Base-by-base conservation (phyloP, 2,888 invertebrate species). In the Belgica antarctica region DNA sequence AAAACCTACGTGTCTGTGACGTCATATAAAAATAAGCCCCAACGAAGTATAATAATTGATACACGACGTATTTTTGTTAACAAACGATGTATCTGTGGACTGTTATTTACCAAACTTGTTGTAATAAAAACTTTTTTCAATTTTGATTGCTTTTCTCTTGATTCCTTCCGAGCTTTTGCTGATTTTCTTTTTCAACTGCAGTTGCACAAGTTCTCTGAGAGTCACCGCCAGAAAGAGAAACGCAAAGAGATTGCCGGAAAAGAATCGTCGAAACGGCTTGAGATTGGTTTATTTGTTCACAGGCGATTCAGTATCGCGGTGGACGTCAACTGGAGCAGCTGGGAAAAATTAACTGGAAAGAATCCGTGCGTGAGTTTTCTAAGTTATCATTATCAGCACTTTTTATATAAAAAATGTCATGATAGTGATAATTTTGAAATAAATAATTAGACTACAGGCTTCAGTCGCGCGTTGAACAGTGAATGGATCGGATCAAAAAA, bases 381-480 rank as follows among this genome's bases (percentile, higher is more conserved):
- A 52, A 31, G 22, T 59, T 59, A 52, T 19, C 57, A 22, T 68
- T 68, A 68, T 68, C 68, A 68, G 52, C 24, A 17, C 24, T 57
- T 68, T 68, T 57, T 68, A 68, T 52, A 68, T 25, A 57, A 57
- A 19, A 19, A 59, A 27, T 57, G 34, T 57, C 17, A 68, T 19
- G 31, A 68, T 31, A 68, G 24, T 57, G 68, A 68, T 47, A 66
- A 68, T 17, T 31, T 66, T 25, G 52, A 47, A 66, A 27, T 27
- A n/a, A 62, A 65, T 22, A 57, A 68, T 68, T 68, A 57, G 47
- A 36, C 47, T 66, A 22, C 22, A 59, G 25, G 59, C 27, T 59
- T 59, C 25, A 59, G 59, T 59, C 27, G 27, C 59, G 27, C 25
- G 4, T 59, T 12, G 59, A 10, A 59, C 59, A 52, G 17, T 15